These are phyloP conservation scores for Austrolebias charrua DNA, from an alignment of 2,797 vertebrate species.

Conservation along the genomic window DNA sequence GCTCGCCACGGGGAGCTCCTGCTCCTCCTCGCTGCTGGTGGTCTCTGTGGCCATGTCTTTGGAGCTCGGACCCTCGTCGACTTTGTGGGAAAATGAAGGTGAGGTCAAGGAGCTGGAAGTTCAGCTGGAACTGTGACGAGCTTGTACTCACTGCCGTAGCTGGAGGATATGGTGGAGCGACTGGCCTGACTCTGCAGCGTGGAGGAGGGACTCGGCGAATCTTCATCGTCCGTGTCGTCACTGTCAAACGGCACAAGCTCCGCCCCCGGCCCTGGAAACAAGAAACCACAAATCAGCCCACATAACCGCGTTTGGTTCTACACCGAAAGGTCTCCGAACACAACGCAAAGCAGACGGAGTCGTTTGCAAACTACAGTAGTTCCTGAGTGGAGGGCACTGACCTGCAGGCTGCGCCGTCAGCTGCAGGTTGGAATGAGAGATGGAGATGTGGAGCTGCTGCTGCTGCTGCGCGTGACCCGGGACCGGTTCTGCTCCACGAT, in stretches of 20 bases:
- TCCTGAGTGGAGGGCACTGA: slow-evolving; percentile 12
- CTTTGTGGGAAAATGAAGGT: slow-evolving; percentile 57
- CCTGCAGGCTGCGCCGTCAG: slow-evolving; percentile 80
- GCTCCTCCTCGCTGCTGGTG: slow-evolving; percentile 97
- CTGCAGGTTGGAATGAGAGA: slow-evolving; percentile 90
- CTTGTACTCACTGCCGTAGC: slow-evolving; percentile 90
- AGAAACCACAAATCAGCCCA: no score
- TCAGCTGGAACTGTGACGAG: neutral
- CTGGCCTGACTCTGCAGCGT: slow-evolving; percentile 97
- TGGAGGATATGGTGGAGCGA: slow-evolving; percentile 95
- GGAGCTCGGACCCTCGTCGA: slow-evolving; percentile 88
- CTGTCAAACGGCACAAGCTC: slow-evolving; percentile 96
- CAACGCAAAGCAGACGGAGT: no score
- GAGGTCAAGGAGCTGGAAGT: neutral
- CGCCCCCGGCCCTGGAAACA: slow-evolving; percentile 67
- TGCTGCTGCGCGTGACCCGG: slow-evolving; percentile 70
- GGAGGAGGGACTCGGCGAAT: slow-evolving; percentile 94
- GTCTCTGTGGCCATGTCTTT: slow-evolving; percentile 91
- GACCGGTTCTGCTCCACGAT: slow-evolving; percentile 61
- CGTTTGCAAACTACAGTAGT: neutral
- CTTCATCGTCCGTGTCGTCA: slow-evolving; percentile 94
- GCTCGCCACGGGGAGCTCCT: slow-evolving; percentile 85
- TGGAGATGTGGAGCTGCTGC: slow-evolving; percentile 95
- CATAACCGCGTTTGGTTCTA: no score
- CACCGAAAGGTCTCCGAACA: no score